Evolutionary conservation across 2,797 vertebrate species (phyloP), one percentile per base, ranked within the genome.

Genomic region (Epinephelus coioides): DNA sequence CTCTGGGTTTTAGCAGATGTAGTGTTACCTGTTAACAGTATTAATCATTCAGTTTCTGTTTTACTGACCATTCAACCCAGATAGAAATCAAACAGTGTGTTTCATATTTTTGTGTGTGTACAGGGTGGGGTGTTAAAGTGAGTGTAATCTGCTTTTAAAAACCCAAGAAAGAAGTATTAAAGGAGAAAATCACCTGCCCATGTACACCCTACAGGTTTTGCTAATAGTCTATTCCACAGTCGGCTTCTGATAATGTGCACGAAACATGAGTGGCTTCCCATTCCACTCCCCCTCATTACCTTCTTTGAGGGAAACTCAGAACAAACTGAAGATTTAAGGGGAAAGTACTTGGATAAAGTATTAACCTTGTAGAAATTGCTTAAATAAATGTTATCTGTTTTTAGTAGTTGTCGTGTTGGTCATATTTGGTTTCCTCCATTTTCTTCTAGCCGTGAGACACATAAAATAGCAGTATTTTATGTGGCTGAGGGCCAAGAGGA

Each of bases 381-480:
- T 0, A n/a, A 64, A 43, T 49, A 30, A 14, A 59, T 30, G 3
- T 27, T 15, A 40, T n/a, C 9, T 15, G 13, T 63, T 55, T 38
- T 43, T 46, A 53, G 12, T 51, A 30, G 38, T 19, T 55, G 43
- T 46, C 1, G 0, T 21, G 9, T 27, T 15, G 25, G 14, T 81
- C 23, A 40, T 76, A 15, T 15, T 73, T 54, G 5, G 46, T 61
- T 72, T 81, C 27, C 27, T 64, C 67, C 11, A 3, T 69, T 62
- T 49, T 73, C 47, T 69, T 87, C 49, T 78, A 99, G 98, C 91
- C 97, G 98, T 30, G 98, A 99, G 89, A 99, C 98, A 4, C 98
- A 99, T 94, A 99, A 99, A 94, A 99, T 99, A 19, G 98, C 98
- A 3, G 98, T 99, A 69, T 99, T 99, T 94, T 99, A 99, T 71